Evolutionary conservation across 2,797 vertebrate genomes (phyloP).

Genomic region (Pogonophryne albipinna): DNA sequence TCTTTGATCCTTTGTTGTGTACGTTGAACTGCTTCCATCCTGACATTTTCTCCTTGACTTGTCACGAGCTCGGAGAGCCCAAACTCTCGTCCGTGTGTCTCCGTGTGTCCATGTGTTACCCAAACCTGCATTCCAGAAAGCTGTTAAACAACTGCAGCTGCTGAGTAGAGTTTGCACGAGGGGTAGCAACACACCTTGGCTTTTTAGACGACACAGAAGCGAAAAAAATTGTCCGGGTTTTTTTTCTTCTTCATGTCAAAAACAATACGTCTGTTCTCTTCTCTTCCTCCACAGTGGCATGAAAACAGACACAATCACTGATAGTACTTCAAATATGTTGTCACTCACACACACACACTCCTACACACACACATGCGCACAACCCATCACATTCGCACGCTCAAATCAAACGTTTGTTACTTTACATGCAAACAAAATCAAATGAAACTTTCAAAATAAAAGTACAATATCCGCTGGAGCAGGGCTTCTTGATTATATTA

Average conservation of each 20-base stretch:
- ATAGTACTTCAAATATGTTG: slow-evolving; percentile 71
- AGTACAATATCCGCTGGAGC: slow-evolving; percentile 68
- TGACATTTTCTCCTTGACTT: slow-evolving; percentile 12
- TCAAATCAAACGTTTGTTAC: slow-evolving; percentile 68
- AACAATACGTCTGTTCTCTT: slow-evolving; percentile 65
- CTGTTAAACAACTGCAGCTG: slow-evolving; percentile 54
- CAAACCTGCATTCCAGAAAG: slow-evolving; percentile 50
- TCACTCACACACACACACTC: slow-evolving; percentile 55
- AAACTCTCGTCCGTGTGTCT: slow-evolving; percentile 17
- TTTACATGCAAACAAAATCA: slow-evolving; percentile 77
- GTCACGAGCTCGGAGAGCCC: slow-evolving; percentile 36
- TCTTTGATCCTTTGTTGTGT: slow-evolving; percentile 37
- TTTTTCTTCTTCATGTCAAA: slow-evolving; percentile 44
- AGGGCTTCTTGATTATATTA: slow-evolving; percentile 80
- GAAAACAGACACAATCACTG: slow-evolving; percentile 74
- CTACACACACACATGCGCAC: slow-evolving; percentile 6
- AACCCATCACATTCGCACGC: slow-evolving; percentile 48
- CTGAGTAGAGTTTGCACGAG: slow-evolving; percentile 42
- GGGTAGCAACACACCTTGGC: slow-evolving; percentile 33
- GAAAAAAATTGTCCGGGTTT: not conserved
- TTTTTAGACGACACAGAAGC: slow-evolving; percentile 39
- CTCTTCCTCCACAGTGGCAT: slow-evolving; percentile 66
- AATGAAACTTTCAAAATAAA: slow-evolving; percentile 58
- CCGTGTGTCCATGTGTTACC: not conserved
- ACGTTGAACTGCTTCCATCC: slow-evolving; percentile 33